phyloP scores from a whole-genome alignment of 2,888 invertebrate species.

The Chrysomela aeneicollis region DNA sequence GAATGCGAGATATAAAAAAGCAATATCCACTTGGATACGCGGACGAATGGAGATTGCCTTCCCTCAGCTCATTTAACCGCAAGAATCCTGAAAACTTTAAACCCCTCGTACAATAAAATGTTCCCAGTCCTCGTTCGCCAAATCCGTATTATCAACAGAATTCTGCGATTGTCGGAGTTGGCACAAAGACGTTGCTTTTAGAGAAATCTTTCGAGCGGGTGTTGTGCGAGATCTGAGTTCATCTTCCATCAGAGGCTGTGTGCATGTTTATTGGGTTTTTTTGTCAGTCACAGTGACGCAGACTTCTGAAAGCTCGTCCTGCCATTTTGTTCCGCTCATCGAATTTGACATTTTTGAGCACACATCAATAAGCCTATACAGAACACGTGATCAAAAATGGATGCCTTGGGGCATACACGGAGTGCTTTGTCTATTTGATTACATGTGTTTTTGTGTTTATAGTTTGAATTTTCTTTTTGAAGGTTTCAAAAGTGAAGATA shows the following conservation, averaged over 20 bases:
- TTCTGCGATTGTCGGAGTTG: not conserved
- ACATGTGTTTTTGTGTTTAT: too few species aligned
- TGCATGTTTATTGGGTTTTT: not conserved
- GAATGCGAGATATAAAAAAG: conserved; percentile 18
- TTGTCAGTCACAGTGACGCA: not conserved
- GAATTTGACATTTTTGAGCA: too few species aligned
- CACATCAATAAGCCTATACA: too few species aligned
- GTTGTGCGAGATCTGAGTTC: not conserved
- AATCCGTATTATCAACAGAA: conserved; percentile 3
- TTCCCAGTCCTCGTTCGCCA: conserved; percentile 7
- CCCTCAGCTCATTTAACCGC: conserved; percentile 23
- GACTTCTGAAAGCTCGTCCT: too few species aligned
- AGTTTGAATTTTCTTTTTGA: too few species aligned
- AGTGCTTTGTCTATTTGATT: too few species aligned
- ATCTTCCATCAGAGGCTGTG: not conserved
- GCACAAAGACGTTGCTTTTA: not conserved
- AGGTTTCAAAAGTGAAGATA: too few species aligned
- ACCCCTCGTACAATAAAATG: conserved; percentile 19
- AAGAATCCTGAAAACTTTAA: conserved; percentile 23
- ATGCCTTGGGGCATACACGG: too few species aligned
- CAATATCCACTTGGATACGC: conserved; percentile 18
- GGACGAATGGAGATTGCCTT: conserved; percentile 22
- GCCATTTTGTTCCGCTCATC: too few species aligned
- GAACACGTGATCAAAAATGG: too few species aligned
- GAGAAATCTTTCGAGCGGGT: not conserved